Percentiles rank a stretch among this genome's conserved stretches.
phyloP scores from a whole-genome alignment of 2,888 invertebrate species.

The Diaphora mendica region DNA sequence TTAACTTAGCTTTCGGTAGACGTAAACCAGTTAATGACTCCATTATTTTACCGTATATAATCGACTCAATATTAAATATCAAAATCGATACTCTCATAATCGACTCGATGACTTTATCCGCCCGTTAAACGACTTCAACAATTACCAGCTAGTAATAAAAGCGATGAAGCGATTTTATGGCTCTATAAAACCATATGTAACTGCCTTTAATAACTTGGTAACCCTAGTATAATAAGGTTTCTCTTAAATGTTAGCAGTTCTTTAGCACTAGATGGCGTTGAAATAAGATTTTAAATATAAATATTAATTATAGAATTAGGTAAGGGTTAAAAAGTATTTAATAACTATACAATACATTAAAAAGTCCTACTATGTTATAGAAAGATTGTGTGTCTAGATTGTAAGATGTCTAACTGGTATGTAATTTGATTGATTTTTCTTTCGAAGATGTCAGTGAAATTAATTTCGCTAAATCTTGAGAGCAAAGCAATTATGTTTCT shows the following conservation, averaged over 20 bases:
- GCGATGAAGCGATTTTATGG: conserved; percentile 46
- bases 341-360: no score
- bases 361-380: no score
- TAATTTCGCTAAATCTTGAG: no score
- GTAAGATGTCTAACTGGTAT: neutral
- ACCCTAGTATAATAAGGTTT: conserved; percentile 39
- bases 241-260: conserved; percentile 16
- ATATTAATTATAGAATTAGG: neutral
- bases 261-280: conserved; percentile 22
- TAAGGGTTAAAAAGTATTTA: neutral
- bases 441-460: neutral
- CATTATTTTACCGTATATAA: neutral
- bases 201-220: conserved; percentile 49
- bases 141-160: conserved; percentile 51
- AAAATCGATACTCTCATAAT: conserved; percentile 42
- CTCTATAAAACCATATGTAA: conserved; percentile 45
- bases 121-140: conserved; percentile 49
- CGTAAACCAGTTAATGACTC: no score
- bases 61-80: conserved; percentile 3
- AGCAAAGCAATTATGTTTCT: no score
- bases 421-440: neutral
- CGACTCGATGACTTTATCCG: conserved; percentile 42
- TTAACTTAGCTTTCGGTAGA: no score
- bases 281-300: conserved; percentile 4
- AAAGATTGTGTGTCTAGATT: neutral